Percentiles rank a stretch among this genome's conserved stretches.
Conservation (phyloP, 2,888 invertebrate genomes). For the Ommatoiulus sabulosus region DNA sequence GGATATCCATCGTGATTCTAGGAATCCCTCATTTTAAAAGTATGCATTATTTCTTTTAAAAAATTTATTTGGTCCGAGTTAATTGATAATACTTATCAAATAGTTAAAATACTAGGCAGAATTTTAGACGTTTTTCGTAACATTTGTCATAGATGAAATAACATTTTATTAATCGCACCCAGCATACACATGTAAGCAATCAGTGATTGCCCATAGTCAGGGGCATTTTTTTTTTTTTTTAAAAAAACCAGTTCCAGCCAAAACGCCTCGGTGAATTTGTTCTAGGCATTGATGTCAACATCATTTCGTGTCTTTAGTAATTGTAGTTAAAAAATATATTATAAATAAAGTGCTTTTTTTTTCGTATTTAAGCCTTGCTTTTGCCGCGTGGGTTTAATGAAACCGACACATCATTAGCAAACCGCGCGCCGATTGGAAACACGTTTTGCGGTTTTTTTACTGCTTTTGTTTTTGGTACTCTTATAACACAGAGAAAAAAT, state of each 20-base stretch:
- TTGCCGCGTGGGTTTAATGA: background rate
- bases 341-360: background rate
- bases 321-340: background rate
- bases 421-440: background rate
- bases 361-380: background rate
- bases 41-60: too few species aligned
- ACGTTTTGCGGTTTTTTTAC: too few species aligned
- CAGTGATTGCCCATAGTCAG: background rate
- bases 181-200: background rate
- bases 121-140: too few species aligned
- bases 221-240: slow-evolving; percentile 17
- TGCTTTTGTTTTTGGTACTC: background rate
- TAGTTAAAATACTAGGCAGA: too few species aligned
- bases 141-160: too few species aligned
- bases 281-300: background rate
- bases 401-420: background rate
- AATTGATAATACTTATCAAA: too few species aligned
- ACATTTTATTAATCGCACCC: background rate
- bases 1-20: too few species aligned
- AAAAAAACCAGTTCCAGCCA: background rate
- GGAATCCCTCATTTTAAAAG: too few species aligned
- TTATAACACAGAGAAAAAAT: background rate
- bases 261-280: background rate
- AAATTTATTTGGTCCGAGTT: too few species aligned
- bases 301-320: background rate